Evolutionary conservation across 2,113 vertebrate species (phyloP), one percentile per base, ranked within the genome.

Genomic region (Turnix velox): DNA sequence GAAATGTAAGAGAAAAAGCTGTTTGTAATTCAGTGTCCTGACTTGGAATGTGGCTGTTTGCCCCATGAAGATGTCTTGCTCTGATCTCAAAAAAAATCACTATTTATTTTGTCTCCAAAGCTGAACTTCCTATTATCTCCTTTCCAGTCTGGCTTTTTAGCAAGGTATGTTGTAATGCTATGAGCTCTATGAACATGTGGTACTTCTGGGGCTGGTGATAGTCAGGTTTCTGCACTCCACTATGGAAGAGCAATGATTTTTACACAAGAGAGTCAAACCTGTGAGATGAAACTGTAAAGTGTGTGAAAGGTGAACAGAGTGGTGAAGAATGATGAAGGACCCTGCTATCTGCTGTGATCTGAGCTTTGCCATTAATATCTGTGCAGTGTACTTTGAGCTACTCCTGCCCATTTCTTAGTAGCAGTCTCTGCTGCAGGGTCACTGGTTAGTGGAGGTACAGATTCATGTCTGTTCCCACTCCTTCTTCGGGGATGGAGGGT

Each of bases 91-190:
- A 73, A 73, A 73, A 65, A 16, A 33, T 12, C 18, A 27, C 28
- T 39, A 16, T 63, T 54, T 43, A n/a, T 91, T 88, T 73, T 18
- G 55, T 88, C 12, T 74, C 48, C n/a, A 42, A 52, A 82, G 51
- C 12, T 5, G 31, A 80, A 40, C 16, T 84, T 40, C 42, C 27
- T 42, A 12, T 35, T 35, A 6, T 45, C 35, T 40, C 9, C 30
- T 59, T 81, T 84, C 30, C 43, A 84, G n/a, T 15, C 51, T 61
- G 22, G 10, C 22, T 54, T 78, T 16, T 54, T 43, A 66, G 58
- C 0, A 1, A 59, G 51, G 4, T n/a, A 3, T 7, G 31, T 42
- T 59, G 45, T 51, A 40, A 61, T 10, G 40, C 28, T 1, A 4
- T 33, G 42, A 55, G n/a, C 57, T 25, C n/a, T 55, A 13, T 27